Percentiles rank a stretch among this genome's conserved stretches.
These are phyloP conservation scores for Drosophila sechellia DNA, from an alignment of 1,140 invertebrate species.

Conservation along the genomic window DNA sequence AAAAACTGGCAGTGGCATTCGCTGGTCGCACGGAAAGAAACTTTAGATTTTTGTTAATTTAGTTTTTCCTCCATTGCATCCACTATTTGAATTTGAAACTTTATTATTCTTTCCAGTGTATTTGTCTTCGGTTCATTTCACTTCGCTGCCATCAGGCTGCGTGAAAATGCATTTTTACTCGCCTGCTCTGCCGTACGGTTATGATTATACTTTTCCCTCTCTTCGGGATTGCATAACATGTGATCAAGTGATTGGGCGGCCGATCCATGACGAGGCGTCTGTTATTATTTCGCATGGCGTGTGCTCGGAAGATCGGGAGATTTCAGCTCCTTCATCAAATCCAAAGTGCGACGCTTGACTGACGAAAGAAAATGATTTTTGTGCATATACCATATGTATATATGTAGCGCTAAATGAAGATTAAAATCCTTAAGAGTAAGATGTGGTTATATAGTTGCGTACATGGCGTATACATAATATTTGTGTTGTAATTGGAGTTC, in stretches of 20 bases:
- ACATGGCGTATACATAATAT: constrained; percentile 20
- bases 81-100: no score
- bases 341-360: constrained; percentile 32
- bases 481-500: no score
- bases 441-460: background rate
- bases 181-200: constrained; percentile 36
- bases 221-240: constrained; percentile 51
- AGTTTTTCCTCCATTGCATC: no score
- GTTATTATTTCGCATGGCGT: constrained; percentile 49
- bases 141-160: constrained; percentile 53
- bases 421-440: background rate
- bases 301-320: constrained; percentile 30
- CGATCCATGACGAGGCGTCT: constrained; percentile 26
- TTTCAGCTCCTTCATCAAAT: constrained; percentile 50
- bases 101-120: background rate
- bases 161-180: constrained; percentile 67
- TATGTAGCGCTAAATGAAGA: background rate
- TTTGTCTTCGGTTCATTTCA: constrained; percentile 53
- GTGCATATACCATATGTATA: background rate
- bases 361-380: constrained; percentile 39
- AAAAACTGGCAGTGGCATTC: constrained; percentile 60
- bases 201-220: constrained; percentile 27
- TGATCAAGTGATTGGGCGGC: constrained; percentile 52
- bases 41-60: no score
- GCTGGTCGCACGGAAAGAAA: constrained; percentile 10